A percentile compares a stretch with the other conserved stretches of the same genome.
phyloP scores from a whole-genome alignment of 2,113 vertebrate genomes.

The Arizona elegans region DNA sequence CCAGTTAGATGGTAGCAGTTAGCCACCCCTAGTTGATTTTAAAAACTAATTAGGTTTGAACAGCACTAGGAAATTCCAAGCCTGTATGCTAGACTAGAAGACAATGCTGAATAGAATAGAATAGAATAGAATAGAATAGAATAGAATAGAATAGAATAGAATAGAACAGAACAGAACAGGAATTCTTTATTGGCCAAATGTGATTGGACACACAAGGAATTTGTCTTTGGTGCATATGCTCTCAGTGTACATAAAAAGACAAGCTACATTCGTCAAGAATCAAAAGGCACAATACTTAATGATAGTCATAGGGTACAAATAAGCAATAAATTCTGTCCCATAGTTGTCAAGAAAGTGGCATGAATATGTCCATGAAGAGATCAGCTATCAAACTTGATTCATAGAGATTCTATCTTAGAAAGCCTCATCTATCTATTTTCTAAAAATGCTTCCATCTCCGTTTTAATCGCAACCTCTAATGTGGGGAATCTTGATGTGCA shows the following conservation, averaged over 20 bases:
- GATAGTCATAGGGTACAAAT: too few species aligned
- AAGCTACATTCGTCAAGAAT: too few species aligned
- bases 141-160: too few species aligned
- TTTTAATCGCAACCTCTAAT: slow-evolving; percentile 25
- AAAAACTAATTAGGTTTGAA: background rate
- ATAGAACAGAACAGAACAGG: too few species aligned
- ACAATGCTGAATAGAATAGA: background rate
- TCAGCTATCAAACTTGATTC: background rate
- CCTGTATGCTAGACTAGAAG: background rate
- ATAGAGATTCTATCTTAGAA: background rate
- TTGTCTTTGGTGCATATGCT: too few species aligned
- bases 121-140: too few species aligned
- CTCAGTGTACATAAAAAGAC: too few species aligned
- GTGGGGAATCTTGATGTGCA: slow-evolving; percentile 15
- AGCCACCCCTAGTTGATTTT: background rate
- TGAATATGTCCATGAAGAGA: background rate
- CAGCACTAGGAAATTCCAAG: background rate
- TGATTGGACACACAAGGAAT: too few species aligned
- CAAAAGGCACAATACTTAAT: too few species aligned
- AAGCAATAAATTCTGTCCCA: background rate
- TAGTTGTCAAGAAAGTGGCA: background rate
- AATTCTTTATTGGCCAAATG: too few species aligned
- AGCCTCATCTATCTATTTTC: slow-evolving; percentile 33
- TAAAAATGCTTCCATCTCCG: slow-evolving; percentile 24
- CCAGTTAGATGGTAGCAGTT: background rate